Base-by-base conservation (phyloP, 2,888 invertebrate genomes). In the Phalera bucephala region DNA sequence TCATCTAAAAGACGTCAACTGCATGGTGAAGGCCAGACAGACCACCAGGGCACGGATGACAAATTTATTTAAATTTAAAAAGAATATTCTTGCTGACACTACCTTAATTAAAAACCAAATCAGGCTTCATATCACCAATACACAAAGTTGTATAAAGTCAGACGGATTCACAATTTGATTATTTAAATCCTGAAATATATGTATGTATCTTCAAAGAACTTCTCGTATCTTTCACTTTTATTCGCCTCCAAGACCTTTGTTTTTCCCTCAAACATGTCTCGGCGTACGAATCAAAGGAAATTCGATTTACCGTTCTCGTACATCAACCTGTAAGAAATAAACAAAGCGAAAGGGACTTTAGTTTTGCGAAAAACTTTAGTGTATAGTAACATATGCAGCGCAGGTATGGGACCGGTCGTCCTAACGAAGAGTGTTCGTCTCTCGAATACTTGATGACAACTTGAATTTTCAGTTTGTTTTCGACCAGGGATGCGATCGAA, bases 331-430 rank as follows among this genome's bases (percentile, higher is more conserved):
- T 69, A 72, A 68, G 73, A 80, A 84, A 85, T 82, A 85, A 85
- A 85, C 82, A 83, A 77, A 72, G 61, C 50, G 63, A 68, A 29
- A 68, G 58, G 60, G 73, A 70, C 75, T 82, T 75, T 80, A 82
- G 85, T 84, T 83, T 67, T 52, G 62, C 55, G 58, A 73, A 72
- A 76, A 76, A 72, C 63, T 72, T 64, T 50, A 53, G 57, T 66
- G 64, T 64, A 63, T 49, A 56, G 63, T 85, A 87, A 87, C 88
- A 87, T 88, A 88, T 87, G 88, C 88, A 84, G 82, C 48, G 77
- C 85, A 87, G 88, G 88, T 87, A 81, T 76, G 72, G 77, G 74
- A 59, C 59, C 65, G 70, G 56, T 65, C 62, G 61, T 45, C 66
- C 86, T 88, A 88, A 88, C 88, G 88, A 88, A 83, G 72, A 71